Conservation (phyloP, 2,888 invertebrate species). For the Heteromyza rotundicornis region DNA sequence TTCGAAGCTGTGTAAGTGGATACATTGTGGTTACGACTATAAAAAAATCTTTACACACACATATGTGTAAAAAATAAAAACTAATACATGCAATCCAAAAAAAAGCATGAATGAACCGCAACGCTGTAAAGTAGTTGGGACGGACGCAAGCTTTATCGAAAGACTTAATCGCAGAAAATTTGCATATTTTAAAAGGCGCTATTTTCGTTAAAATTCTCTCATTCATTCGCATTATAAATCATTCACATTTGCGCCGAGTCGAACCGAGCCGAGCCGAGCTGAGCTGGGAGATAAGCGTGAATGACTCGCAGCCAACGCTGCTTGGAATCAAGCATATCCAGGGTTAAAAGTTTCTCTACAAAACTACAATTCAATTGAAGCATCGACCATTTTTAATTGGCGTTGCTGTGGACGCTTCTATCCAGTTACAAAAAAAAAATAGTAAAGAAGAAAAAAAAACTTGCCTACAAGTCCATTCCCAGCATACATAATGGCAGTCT, state of each 20-base stretch:
- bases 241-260: conserved; percentile 5
- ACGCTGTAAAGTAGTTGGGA: not conserved
- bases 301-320: not conserved
- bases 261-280: too few relatives aligned
- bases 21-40: conserved; percentile 18
- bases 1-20: conserved; percentile 18
- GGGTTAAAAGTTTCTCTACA: not conserved
- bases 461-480: too few relatives aligned
- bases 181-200: conserved; percentile 12
- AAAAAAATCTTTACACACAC: conserved; percentile 5
- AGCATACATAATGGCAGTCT: too few relatives aligned
- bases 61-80: not conserved
- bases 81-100: conserved; percentile 24
- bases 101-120: conserved; percentile 45
- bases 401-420: too few relatives aligned
- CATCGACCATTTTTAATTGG: not conserved
- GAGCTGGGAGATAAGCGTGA: too few relatives aligned
- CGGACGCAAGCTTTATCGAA: not conserved
- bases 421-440: too few relatives aligned
- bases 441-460: too few relatives aligned
- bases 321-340: not conserved
- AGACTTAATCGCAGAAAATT: conserved; percentile 17
- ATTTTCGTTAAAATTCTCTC: not conserved
- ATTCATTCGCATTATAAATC: conserved; percentile 18
- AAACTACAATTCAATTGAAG: not conserved